phyloP scores from a whole-genome alignment of 2,113 vertebrate genomes.

The Thomomys bottae region DNA sequence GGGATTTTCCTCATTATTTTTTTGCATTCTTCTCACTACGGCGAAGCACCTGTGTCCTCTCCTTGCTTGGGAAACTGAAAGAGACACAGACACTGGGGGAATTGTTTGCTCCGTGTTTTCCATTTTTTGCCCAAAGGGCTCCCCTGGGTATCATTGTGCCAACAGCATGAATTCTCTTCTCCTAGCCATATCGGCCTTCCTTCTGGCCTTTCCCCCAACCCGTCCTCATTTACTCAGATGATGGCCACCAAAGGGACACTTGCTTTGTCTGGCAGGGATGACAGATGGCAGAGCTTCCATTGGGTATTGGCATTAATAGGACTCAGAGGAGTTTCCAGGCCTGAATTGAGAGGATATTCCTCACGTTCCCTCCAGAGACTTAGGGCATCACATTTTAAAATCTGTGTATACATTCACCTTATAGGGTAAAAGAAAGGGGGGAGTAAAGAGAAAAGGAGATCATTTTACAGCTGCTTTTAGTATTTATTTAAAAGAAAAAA shows the following conservation, averaged over 20 bases:
- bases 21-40: neutral
- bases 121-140: conserved; percentile 71
- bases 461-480: neutral
- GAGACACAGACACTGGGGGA: conserved; percentile 14
- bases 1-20: conserved; percentile 16
- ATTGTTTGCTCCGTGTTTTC: conserved; percentile 79
- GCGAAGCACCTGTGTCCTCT: conserved; percentile 40
- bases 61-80: conserved; percentile 58
- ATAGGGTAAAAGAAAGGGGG: neutral
- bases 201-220: conserved; percentile 41
- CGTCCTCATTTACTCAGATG: conserved; percentile 71
- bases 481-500: conserved; percentile 21
- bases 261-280: conserved; percentile 73
- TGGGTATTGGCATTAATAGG: conserved; percentile 69
- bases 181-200: conserved; percentile 41
- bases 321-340: conserved; percentile 64
- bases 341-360: conserved; percentile 57
- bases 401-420: conserved; percentile 25
- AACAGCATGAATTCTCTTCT: conserved; percentile 54
- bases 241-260: conserved; percentile 68
- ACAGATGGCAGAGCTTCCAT: conserved; percentile 73
- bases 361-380: conserved; percentile 44
- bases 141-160: conserved; percentile 63
- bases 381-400: neutral
- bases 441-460: neutral